Conservation (phyloP, 2,888 invertebrate species). For the Dastarcus helophoroides region DNA sequence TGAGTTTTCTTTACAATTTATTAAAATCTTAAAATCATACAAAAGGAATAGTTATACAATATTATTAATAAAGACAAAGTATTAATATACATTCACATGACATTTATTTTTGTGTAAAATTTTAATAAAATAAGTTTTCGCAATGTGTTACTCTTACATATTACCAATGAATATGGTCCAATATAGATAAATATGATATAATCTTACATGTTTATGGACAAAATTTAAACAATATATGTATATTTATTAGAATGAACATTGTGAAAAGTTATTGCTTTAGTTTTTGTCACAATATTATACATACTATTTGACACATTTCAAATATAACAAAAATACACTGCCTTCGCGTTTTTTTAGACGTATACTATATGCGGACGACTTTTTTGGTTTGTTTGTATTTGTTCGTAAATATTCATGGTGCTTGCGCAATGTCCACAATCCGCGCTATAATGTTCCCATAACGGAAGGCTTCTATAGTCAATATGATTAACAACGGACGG, state of each 20-base stretch:
- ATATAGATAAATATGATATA: conserved; percentile 11
- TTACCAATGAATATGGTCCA: conserved; percentile 10
- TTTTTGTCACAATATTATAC: no score
- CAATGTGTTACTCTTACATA: conserved; percentile 10
- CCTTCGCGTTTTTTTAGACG: conserved; percentile 43
- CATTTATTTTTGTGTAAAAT: conserved; percentile 12
- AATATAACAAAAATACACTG: conserved; percentile 10
- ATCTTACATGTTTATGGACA: no score
- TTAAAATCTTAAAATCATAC: no score
- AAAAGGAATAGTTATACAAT: no score
- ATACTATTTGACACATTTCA: conserved; percentile 23
- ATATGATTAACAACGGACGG: conserved; percentile 26
- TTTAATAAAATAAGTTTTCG: conserved; percentile 12
- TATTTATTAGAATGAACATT: no score
- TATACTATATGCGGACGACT: conserved; percentile 41
- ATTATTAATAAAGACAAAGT: no score
- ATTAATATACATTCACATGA: conserved; percentile 11
- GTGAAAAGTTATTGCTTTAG: no score
- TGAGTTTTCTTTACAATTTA: no score
- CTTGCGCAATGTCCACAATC: conserved; percentile 19
- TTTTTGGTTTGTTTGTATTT: conserved; percentile 32
- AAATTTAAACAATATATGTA: no score
- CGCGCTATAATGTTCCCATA: conserved; percentile 31
- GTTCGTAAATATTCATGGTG: conserved; percentile 33
- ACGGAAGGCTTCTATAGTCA: conserved; percentile 31